Conservation (phyloP, 2,113 vertebrate genomes). For the Tachycineta bicolor region DNA sequence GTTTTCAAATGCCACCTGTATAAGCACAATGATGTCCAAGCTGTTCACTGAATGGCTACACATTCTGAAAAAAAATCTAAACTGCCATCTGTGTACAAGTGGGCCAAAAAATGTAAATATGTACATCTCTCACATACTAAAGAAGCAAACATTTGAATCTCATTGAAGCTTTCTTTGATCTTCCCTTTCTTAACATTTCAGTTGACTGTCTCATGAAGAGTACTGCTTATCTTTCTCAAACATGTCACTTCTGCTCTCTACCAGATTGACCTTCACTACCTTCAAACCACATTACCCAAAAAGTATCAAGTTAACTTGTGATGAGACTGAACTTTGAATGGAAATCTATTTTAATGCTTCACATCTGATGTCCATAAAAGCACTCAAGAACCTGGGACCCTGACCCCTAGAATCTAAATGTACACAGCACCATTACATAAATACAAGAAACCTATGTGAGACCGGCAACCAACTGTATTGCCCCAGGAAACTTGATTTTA, state of each 20-base stretch:
- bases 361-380: not conserved
- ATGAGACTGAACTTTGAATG: conserved; percentile 1
- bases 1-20: not conserved
- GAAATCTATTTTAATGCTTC: conserved; percentile 40
- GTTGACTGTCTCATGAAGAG: not conserved
- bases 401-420: conserved; percentile 21
- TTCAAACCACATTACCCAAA: conserved; percentile 6
- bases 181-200: not conserved
- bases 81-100: not conserved
- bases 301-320: not conserved
- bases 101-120: not conserved
- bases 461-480: not conserved
- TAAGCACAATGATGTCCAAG: not conserved
- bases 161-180: not conserved
- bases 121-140: not conserved
- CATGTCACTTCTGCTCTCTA: not conserved
- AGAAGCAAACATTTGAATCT: not conserved
- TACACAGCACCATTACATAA: not conserved
- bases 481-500: not conserved
- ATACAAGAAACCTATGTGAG: not conserved
- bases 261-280: conserved; percentile 28
- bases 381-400: conserved; percentile 4
- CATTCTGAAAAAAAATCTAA: not conserved
- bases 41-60: not conserved
- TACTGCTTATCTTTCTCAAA: conserved; percentile 11